phyloP scores from a whole-genome alignment of 2,113 vertebrate genomes.

The Plecotus auritus region DNA sequence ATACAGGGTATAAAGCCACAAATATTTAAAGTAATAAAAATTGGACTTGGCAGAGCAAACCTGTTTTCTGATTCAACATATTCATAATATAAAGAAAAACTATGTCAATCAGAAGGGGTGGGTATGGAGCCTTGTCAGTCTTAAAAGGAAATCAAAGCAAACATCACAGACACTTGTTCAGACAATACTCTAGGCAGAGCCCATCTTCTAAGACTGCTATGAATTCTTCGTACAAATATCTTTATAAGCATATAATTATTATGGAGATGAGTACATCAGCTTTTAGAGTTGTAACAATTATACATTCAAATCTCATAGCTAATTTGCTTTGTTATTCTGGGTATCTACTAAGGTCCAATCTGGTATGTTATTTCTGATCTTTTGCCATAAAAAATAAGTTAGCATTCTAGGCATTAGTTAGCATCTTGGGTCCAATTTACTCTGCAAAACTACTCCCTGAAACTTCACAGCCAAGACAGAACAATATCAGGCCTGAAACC shows the following conservation, averaged over 20 bases:
- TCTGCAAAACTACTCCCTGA: neutral
- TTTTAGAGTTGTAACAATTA: neutral
- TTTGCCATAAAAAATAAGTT: neutral
- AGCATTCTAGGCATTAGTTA: neutral
- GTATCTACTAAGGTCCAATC: neutral
- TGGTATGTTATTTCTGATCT: neutral
- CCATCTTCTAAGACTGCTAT: neutral
- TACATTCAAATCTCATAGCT: neutral
- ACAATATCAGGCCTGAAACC: neutral
- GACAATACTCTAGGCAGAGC: neutral
- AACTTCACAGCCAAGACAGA: neutral
- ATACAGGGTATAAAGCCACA: neutral
- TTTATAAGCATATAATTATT: neutral
- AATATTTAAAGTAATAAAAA: neutral
- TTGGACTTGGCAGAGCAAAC: neutral
- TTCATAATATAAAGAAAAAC: neutral
- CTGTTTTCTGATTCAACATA: neutral
- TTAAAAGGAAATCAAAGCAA: neutral
- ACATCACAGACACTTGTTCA: neutral
- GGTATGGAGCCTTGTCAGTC: neutral
- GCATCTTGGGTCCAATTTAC: neutral
- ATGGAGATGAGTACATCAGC: neutral
- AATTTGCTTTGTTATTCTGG: neutral
- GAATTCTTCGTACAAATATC: neutral
- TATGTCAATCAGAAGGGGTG: neutral